A percentile compares a stretch with the other conserved stretches of the same genome.
phyloP scores from a whole-genome alignment of 2,888 invertebrate species.

The Troides oblongomaculatus region DNA sequence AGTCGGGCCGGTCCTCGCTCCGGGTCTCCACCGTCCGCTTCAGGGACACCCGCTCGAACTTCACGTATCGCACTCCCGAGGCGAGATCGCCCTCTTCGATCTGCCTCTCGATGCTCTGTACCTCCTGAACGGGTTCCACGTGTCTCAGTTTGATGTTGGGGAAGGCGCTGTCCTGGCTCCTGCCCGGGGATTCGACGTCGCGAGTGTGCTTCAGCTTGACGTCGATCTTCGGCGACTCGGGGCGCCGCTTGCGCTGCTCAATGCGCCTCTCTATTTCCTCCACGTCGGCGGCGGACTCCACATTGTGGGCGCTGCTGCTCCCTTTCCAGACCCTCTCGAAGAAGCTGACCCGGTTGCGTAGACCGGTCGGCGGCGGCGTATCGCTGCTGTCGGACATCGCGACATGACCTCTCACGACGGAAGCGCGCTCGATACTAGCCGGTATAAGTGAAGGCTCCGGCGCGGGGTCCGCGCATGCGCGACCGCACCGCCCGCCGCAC shows the following conservation, averaged over 20 bases:
- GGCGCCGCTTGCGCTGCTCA: conserved; percentile 77
- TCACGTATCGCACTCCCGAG: conserved; percentile 83
- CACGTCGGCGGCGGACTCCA: conserved; percentile 76
- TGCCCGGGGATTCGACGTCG: conserved; percentile 73
- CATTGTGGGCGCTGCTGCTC: conserved; percentile 60
- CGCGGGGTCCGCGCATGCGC: conserved; percentile 50
- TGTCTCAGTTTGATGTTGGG: conserved; percentile 74
- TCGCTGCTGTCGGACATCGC: conserved; percentile 77
- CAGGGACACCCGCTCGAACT: conserved; percentile 85
- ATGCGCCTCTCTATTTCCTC: conserved; percentile 81
- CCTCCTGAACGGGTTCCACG: conserved; percentile 60
- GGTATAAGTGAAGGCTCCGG: conserved; percentile 38
- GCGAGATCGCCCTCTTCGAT: conserved; percentile 83
- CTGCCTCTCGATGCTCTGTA: conserved; percentile 57
- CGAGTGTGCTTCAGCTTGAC: conserved; percentile 81
- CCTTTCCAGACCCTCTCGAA: conserved; percentile 90
- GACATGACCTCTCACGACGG: conserved; percentile 72
- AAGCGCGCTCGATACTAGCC: conserved; percentile 75
- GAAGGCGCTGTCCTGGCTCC: conserved; percentile 60
- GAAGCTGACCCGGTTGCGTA: conserved; percentile 87
- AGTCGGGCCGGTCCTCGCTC: conserved; percentile 64
- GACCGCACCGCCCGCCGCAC: conserved; percentile 46
- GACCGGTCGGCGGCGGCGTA: conserved; percentile 76
- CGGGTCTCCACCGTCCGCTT: conserved; percentile 81
- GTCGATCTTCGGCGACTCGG: conserved; percentile 80